phyloP scores from a whole-genome alignment of 2,797 vertebrate species.

The Kryptolebias ocellatus region DNA sequence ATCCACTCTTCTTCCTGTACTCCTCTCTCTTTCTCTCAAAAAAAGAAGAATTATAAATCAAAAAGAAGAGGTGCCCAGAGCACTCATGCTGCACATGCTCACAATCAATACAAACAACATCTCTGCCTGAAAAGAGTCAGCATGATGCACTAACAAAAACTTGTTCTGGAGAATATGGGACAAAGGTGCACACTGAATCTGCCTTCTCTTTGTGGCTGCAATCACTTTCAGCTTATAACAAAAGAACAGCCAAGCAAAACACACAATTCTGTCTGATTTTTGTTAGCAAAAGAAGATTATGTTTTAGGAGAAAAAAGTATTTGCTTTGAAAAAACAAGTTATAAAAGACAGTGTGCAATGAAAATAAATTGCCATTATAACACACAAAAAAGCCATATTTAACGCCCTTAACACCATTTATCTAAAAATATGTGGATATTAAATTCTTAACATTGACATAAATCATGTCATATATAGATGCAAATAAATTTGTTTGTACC shows the following conservation, averaged over 20 bases:
- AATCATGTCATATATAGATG: too few species aligned
- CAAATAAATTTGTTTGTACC: too few species aligned
- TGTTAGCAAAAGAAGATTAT: background rate
- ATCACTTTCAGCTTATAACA: background rate
- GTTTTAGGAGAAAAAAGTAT: background rate
- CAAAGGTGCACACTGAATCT: slow-evolving; percentile 9
- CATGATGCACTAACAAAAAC: background rate
- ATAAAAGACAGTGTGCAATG: too few species aligned
- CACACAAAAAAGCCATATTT: too few species aligned
- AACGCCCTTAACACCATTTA: too few species aligned
- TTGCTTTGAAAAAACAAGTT: background rate
- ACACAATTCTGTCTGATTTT: background rate
- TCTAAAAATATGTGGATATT: too few species aligned
- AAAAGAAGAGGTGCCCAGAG: slow-evolving; percentile 24
- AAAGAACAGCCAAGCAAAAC: background rate
- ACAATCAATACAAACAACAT: slow-evolving; percentile 46
- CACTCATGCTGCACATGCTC: slow-evolving; percentile 8
- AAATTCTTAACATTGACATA: too few species aligned
- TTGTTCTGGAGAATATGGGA: background rate
- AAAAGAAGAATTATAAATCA: slow-evolving; percentile 37
- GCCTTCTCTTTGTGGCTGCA: background rate
- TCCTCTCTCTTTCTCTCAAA: background rate
- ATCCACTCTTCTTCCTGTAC: slow-evolving; percentile 21
- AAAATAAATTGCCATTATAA: background rate
- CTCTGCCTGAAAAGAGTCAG: background rate